These are phyloP conservation scores for Erebia ligea DNA, from an alignment of 2,888 invertebrate genomes.

Conservation along the genomic window DNA sequence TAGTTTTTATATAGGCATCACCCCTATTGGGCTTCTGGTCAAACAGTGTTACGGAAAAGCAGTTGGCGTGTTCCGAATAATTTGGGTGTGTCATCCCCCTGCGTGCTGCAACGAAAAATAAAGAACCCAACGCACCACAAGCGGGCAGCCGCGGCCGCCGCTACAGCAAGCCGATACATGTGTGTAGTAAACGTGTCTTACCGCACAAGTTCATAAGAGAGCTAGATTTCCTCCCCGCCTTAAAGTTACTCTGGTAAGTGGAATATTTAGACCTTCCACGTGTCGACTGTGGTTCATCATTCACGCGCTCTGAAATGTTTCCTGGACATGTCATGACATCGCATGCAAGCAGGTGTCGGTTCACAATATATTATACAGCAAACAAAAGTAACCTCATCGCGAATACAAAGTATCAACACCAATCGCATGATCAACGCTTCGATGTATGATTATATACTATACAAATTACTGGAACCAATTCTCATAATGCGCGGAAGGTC, in stretches of 20 bases:
- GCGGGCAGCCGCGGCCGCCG: conserved; percentile 53
- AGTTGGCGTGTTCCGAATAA: too few relatives aligned
- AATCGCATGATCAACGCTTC: conserved; percentile 38
- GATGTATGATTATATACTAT: conserved; percentile 49
- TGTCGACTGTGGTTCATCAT: conserved; percentile 90
- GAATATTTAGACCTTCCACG: conserved; percentile 93
- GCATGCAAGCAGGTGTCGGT: conserved; percentile 58
- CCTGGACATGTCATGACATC: conserved; percentile 63
- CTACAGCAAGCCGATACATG: conserved; percentile 65
- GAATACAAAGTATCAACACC: conserved; percentile 39
- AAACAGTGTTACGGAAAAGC: too few relatives aligned
- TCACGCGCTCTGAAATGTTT: conserved; percentile 92
- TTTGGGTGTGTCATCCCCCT: conserved; percentile 34
- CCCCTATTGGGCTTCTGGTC: too few relatives aligned
- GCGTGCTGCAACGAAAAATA: conserved; percentile 65
- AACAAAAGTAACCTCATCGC: conserved; percentile 41
- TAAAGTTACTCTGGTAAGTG: conserved; percentile 93
- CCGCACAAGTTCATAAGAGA: conserved; percentile 98
- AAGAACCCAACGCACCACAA: conserved; percentile 73
- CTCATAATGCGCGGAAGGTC: conserved; percentile 76
- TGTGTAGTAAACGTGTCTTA: conserved; percentile 85
- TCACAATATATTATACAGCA: conserved; percentile 27
- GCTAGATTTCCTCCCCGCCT: conserved; percentile 94
- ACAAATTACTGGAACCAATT: conserved; percentile 59
- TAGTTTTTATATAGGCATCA: too few relatives aligned